Evolutionary conservation across 2,888 invertebrate species (phyloP).

Genomic region (Shargacucullia verbasci): DNA sequence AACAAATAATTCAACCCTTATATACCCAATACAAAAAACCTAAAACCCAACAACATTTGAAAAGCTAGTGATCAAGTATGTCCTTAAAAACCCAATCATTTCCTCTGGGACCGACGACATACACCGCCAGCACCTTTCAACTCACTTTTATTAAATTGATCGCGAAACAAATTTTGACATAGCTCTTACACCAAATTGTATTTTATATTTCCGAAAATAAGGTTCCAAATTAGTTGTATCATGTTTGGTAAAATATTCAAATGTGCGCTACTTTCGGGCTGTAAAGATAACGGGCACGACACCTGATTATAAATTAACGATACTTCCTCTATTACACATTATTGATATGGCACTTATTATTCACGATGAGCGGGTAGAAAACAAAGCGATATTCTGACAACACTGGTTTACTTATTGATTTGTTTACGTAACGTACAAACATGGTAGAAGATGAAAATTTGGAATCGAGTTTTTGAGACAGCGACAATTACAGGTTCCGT

Average conservation of each 20-base stretch:
- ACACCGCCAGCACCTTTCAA: constrained; percentile 33
- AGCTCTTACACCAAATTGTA: constrained; percentile 14
- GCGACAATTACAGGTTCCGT: too few species aligned
- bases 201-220: constrained; percentile 2
- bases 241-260: constrained; percentile 41
- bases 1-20: constrained; percentile 2
- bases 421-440: not conserved
- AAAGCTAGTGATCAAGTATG: constrained; percentile 22
- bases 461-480: too few species aligned
- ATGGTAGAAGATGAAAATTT: too few species aligned
- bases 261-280: constrained; percentile 27
- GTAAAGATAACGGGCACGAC: constrained; percentile 43
- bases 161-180: constrained; percentile 27
- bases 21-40: constrained; percentile 7
- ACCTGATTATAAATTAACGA: constrained; percentile 48
- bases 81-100: constrained; percentile 21
- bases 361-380: constrained; percentile 13
- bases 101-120: constrained; percentile 24
- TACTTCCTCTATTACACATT: constrained; percentile 19
- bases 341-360: constrained; percentile 21
- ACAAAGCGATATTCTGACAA: constrained; percentile 2
- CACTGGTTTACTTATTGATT: too few species aligned
- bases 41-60: constrained; percentile 24
- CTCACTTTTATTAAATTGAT: constrained; percentile 32
- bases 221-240: constrained; percentile 15